Evolutionary conservation across 2,888 invertebrate species (phyloP), one percentile per base, ranked within the genome.

Genomic region (Marronus borbonicus): DNA sequence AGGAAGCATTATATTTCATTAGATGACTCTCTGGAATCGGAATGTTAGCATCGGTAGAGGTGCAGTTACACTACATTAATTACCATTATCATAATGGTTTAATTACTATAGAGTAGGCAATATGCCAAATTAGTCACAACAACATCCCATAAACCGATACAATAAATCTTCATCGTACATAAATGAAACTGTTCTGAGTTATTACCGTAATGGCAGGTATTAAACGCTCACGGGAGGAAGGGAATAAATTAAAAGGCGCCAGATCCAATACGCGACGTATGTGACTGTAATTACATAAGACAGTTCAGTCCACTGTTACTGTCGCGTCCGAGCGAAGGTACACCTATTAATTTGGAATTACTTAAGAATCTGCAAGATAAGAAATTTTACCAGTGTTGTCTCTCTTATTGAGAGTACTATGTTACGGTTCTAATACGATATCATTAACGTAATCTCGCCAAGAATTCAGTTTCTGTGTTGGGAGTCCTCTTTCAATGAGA

Each of bases 271-370:
- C 65, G 7, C 17, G 14, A 39, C 65, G 36, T 24, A 50, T 24
- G 50, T 50, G 50, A 52, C 50, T 52, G 50, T 50, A 68, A 68
- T 68, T 68, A 14, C 68, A 0, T 14, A 50, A 50, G 28, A 24
- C 50, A 50, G 20, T n/a, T 49, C 68, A 50, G 14, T 68, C 17
- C 49, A 50, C 68, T 28, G 17, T 65, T 36, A 44, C 3, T n/a
- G 24, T 68, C 68, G 14, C 50, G 20, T 68, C 14, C 1, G 12
- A 50, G 50, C 68, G 17, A 20, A 24, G 17, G 20, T 44, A 44
- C 65, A 17, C 65, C 50, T 68, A 49, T 68, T 68, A 68, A 68
- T 68, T 52, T 28, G 68, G 28, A 68, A 68, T 68, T 68, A 68
- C 50, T 50, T 28, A 5, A 68, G 49, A 68, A 68, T 49, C 49